Evolutionary conservation across 2,797 vertebrate species (phyloP).

Genomic region (Micromesistius poutassou): DNA sequence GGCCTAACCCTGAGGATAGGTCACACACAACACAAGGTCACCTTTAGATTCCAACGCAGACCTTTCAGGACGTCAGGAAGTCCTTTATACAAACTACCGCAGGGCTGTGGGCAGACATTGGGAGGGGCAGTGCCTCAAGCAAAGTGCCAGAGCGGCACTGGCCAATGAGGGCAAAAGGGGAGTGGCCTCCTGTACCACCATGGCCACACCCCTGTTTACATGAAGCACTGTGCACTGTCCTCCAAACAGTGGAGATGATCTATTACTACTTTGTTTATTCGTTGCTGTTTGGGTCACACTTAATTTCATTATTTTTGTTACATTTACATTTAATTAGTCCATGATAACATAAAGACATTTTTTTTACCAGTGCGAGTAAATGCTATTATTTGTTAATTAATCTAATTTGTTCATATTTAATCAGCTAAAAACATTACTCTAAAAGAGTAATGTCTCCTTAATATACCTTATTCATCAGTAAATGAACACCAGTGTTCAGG

Average conservation of each 20-base stretch:
- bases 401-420: background rate
- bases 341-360: background rate
- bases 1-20: background rate
- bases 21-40: background rate
- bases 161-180: background rate
- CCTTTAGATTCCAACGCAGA: background rate
- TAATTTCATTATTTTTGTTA: background rate
- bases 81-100: background rate
- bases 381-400: background rate
- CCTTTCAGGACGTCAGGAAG: background rate
- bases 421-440: too few relatives aligned
- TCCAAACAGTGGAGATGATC: background rate
- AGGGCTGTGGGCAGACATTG: background rate
- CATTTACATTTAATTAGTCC: too few relatives aligned
- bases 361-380: background rate
- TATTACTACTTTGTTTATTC: background rate
- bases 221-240: background rate
- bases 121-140: background rate
- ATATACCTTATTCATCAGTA: background rate
- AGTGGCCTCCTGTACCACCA: too few relatives aligned
- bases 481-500: slow-evolving; percentile 1
- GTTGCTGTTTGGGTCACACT: background rate
- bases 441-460: background rate
- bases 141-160: background rate
- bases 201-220: background rate